Percentiles rank a stretch among this genome's conserved stretches.
phyloP scores from a whole-genome alignment of 2,113 vertebrate genomes.

The Oreotrochilus melanogaster region DNA sequence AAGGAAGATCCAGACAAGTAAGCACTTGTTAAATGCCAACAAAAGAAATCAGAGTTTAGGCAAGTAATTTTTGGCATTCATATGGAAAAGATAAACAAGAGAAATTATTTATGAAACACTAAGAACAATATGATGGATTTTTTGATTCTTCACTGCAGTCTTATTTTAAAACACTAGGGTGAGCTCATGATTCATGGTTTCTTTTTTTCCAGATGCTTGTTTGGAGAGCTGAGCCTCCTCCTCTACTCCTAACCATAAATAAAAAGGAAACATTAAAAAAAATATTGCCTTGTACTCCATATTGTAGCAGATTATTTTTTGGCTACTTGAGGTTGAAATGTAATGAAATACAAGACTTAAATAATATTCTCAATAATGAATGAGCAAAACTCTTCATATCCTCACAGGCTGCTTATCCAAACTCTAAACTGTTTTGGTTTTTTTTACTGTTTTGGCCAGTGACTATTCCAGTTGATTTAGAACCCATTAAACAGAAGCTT shows the following conservation, averaged over 20 bases:
- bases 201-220: not conserved
- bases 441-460: no score
- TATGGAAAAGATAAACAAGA: not conserved
- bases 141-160: not conserved
- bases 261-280: not conserved
- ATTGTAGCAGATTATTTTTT: not conserved
- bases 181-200: constrained; percentile 40
- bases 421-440: not conserved
- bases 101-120: not conserved
- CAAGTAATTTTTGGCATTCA: not conserved
- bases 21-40: not conserved
- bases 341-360: not conserved
- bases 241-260: not conserved
- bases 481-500: not conserved
- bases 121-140: not conserved
- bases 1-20: not conserved
- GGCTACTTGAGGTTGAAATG: not conserved
- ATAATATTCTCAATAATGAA: not conserved
- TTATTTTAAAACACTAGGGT: constrained; percentile 19
- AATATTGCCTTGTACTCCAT: not conserved
- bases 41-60: not conserved
- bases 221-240: not conserved
- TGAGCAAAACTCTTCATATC: not conserved
- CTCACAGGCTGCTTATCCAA: not conserved
- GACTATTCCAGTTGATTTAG: not conserved